Conservation (phyloP, 2,888 invertebrate genomes). For the Scaptomyza cyrtandrae region DNA sequence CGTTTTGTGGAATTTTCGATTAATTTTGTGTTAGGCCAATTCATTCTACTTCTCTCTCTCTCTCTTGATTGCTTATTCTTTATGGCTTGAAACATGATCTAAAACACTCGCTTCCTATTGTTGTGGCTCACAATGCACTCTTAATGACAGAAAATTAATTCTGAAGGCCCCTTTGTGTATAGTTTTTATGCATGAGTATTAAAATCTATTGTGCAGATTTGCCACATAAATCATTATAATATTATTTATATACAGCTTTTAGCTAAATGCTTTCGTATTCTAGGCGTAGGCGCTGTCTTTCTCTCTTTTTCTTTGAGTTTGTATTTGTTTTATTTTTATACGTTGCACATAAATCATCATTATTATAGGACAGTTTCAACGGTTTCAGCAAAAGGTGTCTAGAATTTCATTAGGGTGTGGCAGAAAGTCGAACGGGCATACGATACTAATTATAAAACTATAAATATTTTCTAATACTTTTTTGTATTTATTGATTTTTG, state of each 20-base stretch:
- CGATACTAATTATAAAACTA: slow-evolving; percentile 2
- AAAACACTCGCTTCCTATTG: slow-evolving; percentile 46
- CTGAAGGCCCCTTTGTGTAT: slow-evolving; percentile 47
- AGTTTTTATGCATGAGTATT: slow-evolving; percentile 22
- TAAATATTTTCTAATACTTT: background rate
- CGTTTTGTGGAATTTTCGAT: slow-evolving; percentile 45
- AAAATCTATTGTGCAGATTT: slow-evolving; percentile 64
- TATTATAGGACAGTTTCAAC: slow-evolving; percentile 60
- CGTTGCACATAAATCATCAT: slow-evolving; percentile 68
- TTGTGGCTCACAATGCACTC: slow-evolving; percentile 65
- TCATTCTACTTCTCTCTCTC: background rate
- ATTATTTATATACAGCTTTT: slow-evolving; percentile 66
- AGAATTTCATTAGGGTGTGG: slow-evolving; percentile 56
- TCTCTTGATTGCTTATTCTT: slow-evolving; percentile 2
- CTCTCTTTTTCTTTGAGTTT: slow-evolving; percentile 25
- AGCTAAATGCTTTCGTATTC: slow-evolving; percentile 61
- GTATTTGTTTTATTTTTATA: slow-evolving; percentile 30
- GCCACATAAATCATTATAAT: slow-evolving; percentile 68
- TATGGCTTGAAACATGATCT: slow-evolving; percentile 61
- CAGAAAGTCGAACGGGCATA: slow-evolving; percentile 21
- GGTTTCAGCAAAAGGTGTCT: slow-evolving; percentile 53
- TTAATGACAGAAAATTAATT: slow-evolving; percentile 75
- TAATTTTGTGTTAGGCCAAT: slow-evolving; percentile 25
- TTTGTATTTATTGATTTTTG: too few relatives aligned
- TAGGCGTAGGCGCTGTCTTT: slow-evolving; percentile 58